Conservation (phyloP, 2,797 vertebrate genomes). For the Neosalanx taihuensis region DNA sequence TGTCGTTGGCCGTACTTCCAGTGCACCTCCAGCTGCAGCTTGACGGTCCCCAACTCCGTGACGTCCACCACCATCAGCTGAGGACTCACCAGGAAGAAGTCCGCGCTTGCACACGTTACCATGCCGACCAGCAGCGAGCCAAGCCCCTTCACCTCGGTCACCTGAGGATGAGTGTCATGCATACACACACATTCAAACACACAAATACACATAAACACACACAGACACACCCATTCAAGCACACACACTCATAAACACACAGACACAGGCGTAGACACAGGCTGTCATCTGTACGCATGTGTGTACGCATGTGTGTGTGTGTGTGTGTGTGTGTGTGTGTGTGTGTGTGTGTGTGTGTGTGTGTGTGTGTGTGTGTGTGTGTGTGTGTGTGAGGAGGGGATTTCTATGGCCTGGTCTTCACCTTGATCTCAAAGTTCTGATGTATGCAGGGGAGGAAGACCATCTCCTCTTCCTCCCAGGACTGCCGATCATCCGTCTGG, state of each 20-base stretch:
- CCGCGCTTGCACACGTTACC: conserved; percentile 83
- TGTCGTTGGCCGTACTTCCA: conserved; percentile 83
- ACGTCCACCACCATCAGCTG: conserved; percentile 91
- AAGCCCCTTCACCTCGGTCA: conserved; percentile 89
- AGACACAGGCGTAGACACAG: conserved; percentile 17
- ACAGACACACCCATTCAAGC: not conserved
- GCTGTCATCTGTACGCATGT: conserved; percentile 7
- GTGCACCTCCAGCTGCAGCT: conserved; percentile 89
- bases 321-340: not conserved
- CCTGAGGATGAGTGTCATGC: conserved; percentile 65
- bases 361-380: not conserved
- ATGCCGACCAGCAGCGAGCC: conserved; percentile 84
- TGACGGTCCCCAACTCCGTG: conserved; percentile 95
- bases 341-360: not conserved
- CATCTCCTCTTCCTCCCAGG: conserved; percentile 92
- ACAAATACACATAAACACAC: not conserved
- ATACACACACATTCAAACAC: not conserved
- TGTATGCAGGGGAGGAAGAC: conserved; percentile 87
- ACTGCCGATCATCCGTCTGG: conserved; percentile 87
- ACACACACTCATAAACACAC: not conserved
- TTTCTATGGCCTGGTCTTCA: conserved; percentile 43
- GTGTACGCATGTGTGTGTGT: not conserved
- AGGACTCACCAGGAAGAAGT: conserved; percentile 84
- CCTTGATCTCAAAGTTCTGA: conserved; percentile 95
- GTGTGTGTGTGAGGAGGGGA: not conserved